A percentile compares a stretch with the other conserved stretches of the same genome.
These are phyloP conservation scores for Caenorhabditis becei DNA, from an alignment of 2,888 invertebrate genomes.

Conservation along the genomic window DNA sequence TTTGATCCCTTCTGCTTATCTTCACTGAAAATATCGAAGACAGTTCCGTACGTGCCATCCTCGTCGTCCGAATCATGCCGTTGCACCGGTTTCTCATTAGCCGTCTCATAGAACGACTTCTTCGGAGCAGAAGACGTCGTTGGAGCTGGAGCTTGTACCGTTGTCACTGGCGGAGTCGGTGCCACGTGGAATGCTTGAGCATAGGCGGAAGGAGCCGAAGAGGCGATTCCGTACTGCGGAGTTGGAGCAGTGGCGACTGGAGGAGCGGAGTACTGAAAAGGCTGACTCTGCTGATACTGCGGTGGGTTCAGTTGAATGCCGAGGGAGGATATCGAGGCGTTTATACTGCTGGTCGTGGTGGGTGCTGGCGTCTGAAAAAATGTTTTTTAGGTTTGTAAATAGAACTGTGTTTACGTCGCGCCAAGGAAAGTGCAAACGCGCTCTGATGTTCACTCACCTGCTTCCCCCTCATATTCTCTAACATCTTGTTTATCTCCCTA, in stretches of 20 bases:
- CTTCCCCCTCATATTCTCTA: neutral
- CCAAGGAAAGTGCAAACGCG: too few species aligned
- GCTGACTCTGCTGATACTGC: constrained; percentile 9
- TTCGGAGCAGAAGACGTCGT: neutral
- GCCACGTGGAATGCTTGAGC: constrained; percentile 25
- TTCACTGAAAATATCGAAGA: constrained; percentile 14
- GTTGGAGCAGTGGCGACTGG: neutral
- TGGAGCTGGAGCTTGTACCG: constrained; percentile 1
- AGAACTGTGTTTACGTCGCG: neutral
- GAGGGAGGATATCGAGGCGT: constrained; percentile 6
- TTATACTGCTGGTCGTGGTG: neutral
- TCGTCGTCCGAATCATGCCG: constrained; percentile 3
- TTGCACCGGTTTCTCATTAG: neutral
- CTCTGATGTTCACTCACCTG: constrained; percentile 9
- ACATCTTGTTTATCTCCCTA: neutral
- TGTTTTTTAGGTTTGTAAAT: neutral
- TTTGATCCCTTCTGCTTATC: neutral
- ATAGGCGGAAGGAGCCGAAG: constrained; percentile 10
- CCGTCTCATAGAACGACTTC: neutral
- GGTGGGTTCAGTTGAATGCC: constrained; percentile 18
- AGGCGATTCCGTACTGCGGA: constrained; percentile 27
- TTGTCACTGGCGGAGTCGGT: neutral
- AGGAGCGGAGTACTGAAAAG: neutral
- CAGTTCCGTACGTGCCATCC: constrained; percentile 17
- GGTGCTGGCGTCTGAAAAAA: constrained; percentile 7